Conservation (phyloP, 2,888 invertebrate species). For the Spodoptera littoralis region DNA sequence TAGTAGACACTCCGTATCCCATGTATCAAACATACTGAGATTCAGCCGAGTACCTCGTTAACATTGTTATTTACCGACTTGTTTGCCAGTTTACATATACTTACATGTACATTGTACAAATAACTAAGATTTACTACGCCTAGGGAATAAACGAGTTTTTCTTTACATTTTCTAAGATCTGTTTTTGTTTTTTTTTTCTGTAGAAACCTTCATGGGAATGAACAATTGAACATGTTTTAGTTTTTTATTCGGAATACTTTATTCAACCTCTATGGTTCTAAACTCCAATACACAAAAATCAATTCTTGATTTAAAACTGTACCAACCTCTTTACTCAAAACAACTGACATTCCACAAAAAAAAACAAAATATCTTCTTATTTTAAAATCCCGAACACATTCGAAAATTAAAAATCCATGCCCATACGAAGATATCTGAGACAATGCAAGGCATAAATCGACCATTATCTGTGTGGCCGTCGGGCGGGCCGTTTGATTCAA, state of each 20-base stretch:
- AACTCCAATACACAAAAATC: no score
- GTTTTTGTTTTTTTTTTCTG: constrained; percentile 1
- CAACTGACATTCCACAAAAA: not conserved
- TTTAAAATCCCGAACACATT: not conserved
- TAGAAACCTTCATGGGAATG: not conserved
- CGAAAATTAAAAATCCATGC: constrained; percentile 44
- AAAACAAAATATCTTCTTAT: not conserved
- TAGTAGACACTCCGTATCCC: constrained; percentile 36
- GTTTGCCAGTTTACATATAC: constrained; percentile 48
- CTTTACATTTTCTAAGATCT: constrained; percentile 6
- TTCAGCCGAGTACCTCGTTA: constrained; percentile 39
- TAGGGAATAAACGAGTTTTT: constrained; percentile 22
- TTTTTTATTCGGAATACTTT: not conserved
- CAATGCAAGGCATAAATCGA: constrained; percentile 77
- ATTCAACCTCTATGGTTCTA: no score
- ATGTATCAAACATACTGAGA: constrained; percentile 29
- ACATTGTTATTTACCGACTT: constrained; percentile 44
- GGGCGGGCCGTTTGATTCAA: constrained; percentile 82
- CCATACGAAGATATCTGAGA: constrained; percentile 62
- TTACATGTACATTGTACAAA: constrained; percentile 28
- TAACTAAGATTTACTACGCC: constrained; percentile 46
- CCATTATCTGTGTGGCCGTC: constrained; percentile 76
- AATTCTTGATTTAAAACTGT: no score
- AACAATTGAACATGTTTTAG: not conserved
- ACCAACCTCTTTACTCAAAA: not conserved